A percentile compares a stretch with the other conserved stretches of the same genome.
Evolutionary conservation across 2,888 invertebrate species (phyloP).

Genomic region (Scaptomyza polygonia): DNA sequence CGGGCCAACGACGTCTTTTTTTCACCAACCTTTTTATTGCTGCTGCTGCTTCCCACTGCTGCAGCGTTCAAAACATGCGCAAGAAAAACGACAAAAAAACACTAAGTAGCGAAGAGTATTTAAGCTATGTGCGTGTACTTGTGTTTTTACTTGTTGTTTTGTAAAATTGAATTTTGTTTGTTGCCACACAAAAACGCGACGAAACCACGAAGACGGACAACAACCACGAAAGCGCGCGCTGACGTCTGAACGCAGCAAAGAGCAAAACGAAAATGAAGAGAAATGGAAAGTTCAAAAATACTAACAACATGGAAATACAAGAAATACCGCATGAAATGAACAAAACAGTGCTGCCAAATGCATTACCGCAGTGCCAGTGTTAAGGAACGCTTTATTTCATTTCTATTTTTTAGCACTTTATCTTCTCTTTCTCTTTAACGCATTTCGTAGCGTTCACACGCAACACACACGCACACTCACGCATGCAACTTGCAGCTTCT

Average conservation of each 20-base stretch:
- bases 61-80: slow-evolving; percentile 55
- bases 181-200: slow-evolving; percentile 47
- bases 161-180: slow-evolving; percentile 38
- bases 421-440: slow-evolving; percentile 28
- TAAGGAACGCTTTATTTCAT: slow-evolving; percentile 12
- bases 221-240: slow-evolving; percentile 53
- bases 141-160: slow-evolving; percentile 29
- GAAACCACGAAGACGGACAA: slow-evolving; percentile 41
- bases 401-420: slow-evolving; percentile 42
- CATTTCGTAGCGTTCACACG: slow-evolving; percentile 32
- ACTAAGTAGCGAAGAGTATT: slow-evolving; percentile 14
- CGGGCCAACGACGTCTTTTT: slow-evolving; percentile 52
- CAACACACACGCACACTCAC: slow-evolving; percentile 22
- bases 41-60: slow-evolving; percentile 40
- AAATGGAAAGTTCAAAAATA: slow-evolving; percentile 55
- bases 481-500: slow-evolving; percentile 9
- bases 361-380: slow-evolving; percentile 19
- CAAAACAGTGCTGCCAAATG: slow-evolving; percentile 37
- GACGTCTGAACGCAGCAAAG: slow-evolving; percentile 58
- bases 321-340: slow-evolving; percentile 35
- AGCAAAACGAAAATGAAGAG: slow-evolving; percentile 64
- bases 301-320: slow-evolving; percentile 33
- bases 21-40: slow-evolving; percentile 60
- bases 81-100: slow-evolving; percentile 39
- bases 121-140: slow-evolving; percentile 27